phyloP scores from a whole-genome alignment of 2,888 invertebrate species.

The Pristionchus entomophagus region DNA sequence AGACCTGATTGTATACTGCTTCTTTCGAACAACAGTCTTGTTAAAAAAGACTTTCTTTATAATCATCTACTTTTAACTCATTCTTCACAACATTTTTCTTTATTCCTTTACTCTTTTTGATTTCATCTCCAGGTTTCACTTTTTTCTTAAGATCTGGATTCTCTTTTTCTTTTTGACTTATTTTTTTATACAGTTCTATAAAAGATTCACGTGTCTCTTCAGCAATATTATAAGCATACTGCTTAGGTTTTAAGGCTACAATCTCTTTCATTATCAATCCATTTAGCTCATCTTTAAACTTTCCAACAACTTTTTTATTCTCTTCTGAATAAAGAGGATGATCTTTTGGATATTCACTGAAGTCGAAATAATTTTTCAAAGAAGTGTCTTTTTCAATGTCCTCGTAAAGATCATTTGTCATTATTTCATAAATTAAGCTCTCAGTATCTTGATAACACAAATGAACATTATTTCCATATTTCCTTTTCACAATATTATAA shows the following conservation, averaged over 20 bases:
- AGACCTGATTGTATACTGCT: constrained; percentile 48
- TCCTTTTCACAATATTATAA: constrained; percentile 48
- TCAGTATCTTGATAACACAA: constrained; percentile 46
- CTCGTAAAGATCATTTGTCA: constrained; percentile 50
- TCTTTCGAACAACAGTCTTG: constrained; percentile 48
- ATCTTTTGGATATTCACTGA: constrained; percentile 72
- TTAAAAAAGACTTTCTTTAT: constrained; percentile 50
- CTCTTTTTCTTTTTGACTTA: constrained; percentile 20
- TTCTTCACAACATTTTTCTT: constrained; percentile 30
- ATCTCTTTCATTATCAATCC: constrained; percentile 10
- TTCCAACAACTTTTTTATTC: constrained; percentile 49
- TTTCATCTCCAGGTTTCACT: too few relatives aligned
- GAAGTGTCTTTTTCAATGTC: constrained; percentile 46
- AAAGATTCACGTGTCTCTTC: background rate
- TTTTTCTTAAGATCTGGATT: constrained; percentile 69
- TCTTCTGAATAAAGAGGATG: constrained; percentile 57
- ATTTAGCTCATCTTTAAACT: constrained; percentile 45
- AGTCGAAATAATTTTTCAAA: constrained; percentile 57
- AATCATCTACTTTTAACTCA: constrained; percentile 46
- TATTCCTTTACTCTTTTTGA: constrained; percentile 21
- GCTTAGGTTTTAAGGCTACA: background rate
- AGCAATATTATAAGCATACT: background rate
- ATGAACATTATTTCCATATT: constrained; percentile 41
- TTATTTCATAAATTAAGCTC: constrained; percentile 45
- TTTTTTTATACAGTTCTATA: constrained; percentile 41